Evolutionary conservation across 1,140 invertebrate genomes (phyloP).

Genomic region (Conus betulinus): DNA sequence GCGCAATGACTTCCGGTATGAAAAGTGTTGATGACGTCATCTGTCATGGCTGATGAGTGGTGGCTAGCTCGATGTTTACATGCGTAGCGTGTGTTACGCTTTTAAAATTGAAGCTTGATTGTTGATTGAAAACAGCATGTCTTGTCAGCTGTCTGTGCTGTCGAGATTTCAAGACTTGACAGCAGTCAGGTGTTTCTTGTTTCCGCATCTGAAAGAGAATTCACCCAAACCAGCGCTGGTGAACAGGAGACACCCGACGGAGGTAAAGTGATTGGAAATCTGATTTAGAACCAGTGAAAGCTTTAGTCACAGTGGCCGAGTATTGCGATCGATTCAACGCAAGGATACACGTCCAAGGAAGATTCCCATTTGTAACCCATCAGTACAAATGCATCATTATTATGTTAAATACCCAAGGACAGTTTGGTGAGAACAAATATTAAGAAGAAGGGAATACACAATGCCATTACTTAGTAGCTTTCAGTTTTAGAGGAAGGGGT

Average conservation of each 20-base stretch:
- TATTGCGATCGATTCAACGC: too few species aligned
- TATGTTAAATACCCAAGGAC: too few species aligned
- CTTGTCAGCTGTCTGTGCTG: slow-evolving; percentile 63
- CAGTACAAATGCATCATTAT: too few species aligned
- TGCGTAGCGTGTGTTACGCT: background rate
- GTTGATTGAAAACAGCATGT: slow-evolving; percentile 51
- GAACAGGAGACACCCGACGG: slow-evolving; percentile 6
- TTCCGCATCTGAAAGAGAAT: slow-evolving; percentile 58
- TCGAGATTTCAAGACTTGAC: slow-evolving; percentile 65
- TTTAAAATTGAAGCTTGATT: background rate
- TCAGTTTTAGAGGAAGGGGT: too few species aligned
- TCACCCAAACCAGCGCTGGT: slow-evolving; percentile 35
- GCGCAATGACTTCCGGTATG: background rate
- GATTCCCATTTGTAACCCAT: too few species aligned
- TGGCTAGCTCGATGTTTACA: background rate
- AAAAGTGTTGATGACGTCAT: slow-evolving; percentile 7
- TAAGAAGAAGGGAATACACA: too few species aligned
- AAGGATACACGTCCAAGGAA: too few species aligned
- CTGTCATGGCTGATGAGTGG: slow-evolving; percentile 16
- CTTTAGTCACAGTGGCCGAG: too few species aligned
- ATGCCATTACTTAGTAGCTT: too few species aligned
- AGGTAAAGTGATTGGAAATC: slow-evolving; percentile 4
- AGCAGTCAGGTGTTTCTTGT: slow-evolving; percentile 59
- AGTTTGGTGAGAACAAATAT: too few species aligned
- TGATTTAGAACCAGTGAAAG: background rate